Evolutionary conservation across 37 sponge, comb jelly and placozoan genomes (phyloP), one percentile per base, ranked within the genome.

Genomic region (Aphrocallistes beatrix): DNA sequence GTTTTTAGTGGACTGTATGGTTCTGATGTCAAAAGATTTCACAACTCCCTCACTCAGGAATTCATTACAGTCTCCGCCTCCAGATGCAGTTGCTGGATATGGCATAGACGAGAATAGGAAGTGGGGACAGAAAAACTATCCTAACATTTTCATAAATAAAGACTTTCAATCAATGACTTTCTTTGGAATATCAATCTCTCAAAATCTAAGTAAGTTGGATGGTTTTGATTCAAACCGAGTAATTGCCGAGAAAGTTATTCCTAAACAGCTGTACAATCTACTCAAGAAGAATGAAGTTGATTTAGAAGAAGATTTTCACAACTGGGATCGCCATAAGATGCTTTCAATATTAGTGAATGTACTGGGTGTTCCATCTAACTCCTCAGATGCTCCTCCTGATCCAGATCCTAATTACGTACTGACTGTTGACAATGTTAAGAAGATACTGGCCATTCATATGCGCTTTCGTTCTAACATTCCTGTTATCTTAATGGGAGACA

Each of bases 401-500:
- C 3, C n/a, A 37, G 86, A 86, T 82, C 25, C 19, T 8, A 83
- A 37, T 25, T 86, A 86, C 30, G 86, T 81, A 30, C 86, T 86
- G 38, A 86, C 86, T 21, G 9, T 86, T 81, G 86, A 86, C 81
- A 86, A 86, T 82, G 36, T 86, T 10, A 86, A 75, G 81, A 86
- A 86, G 81, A 86, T 86, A 19, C 39, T 6, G 8, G 50, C 51
- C 34, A 47, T 30, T 47, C 87, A 87, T 13, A 89, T 87, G 87
- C 49, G 90, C 23, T 81, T 89, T 38, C 91, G 94, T 40, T 91
- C 90, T 86, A 87, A 87, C 83, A 94, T 96, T 48, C 97, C 97
- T 37, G 98, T 97, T 8, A 91, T 97, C 9, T 89, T 97, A 16
- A 97, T 97, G 98, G 98, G 98, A 36, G 98, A 97, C 38, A 97